Evolutionary conservation across 2,797 vertebrate species (phyloP).

Genomic region (Sphenodon punctatus): DNA sequence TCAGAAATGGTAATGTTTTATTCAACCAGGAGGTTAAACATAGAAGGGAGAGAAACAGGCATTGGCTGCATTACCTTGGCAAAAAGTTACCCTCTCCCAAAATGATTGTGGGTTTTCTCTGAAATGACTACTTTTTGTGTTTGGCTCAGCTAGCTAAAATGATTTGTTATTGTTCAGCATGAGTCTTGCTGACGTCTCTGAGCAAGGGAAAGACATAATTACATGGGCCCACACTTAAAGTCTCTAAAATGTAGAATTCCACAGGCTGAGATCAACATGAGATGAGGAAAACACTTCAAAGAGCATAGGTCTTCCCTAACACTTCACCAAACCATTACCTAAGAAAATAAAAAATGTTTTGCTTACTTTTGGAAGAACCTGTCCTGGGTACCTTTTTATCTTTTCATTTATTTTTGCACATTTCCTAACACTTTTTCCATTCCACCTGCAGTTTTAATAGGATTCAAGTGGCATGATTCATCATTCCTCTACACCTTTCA

Average conservation of each 20-base stretch:
- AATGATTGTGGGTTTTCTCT: conserved; percentile 11
- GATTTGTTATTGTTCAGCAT: neutral
- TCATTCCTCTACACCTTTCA: neutral
- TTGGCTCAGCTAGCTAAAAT: neutral
- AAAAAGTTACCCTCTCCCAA: neutral
- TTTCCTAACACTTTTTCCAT: neutral
- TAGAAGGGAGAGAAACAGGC: neutral
- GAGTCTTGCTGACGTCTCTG: neutral
- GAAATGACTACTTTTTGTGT: neutral
- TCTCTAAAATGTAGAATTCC: neutral
- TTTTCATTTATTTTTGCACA: neutral
- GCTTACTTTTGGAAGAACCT: neutral
- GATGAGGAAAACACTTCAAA: neutral
- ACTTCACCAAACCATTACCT: neutral
- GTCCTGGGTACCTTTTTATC: neutral
- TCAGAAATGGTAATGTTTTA: neutral
- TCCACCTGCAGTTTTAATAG: neutral
- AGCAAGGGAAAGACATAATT: neutral
- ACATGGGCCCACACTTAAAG: neutral
- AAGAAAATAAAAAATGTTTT: neutral
- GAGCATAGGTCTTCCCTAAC: no score
- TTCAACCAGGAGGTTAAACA: conserved; percentile 20
- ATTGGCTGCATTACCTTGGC: conserved; percentile 4
- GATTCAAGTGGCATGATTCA: neutral
- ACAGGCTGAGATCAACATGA: neutral